Evolutionary conservation across 2,797 vertebrate genomes (phyloP).

Genomic region (Urosaurus nigricauda): DNA sequence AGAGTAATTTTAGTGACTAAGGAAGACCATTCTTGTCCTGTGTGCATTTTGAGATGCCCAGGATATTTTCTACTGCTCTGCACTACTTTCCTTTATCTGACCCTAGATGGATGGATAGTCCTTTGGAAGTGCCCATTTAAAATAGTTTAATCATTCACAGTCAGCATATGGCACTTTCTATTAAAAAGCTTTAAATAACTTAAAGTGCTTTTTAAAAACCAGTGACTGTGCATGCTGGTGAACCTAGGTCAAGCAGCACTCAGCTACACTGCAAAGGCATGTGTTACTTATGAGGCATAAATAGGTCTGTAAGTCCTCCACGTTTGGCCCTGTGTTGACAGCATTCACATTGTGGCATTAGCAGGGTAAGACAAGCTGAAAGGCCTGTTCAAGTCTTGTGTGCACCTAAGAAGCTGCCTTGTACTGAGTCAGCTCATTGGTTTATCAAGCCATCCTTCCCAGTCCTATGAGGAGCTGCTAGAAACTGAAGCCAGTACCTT

Average conservation of each 20-base stretch:
- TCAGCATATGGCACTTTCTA: slow-evolving; percentile 2
- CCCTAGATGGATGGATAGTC: slow-evolving; percentile 19
- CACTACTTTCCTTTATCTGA: slow-evolving; percentile 7
- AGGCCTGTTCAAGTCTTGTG: too few species aligned
- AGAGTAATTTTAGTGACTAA: background rate
- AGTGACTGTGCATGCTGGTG: background rate
- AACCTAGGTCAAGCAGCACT: slow-evolving; percentile 37
- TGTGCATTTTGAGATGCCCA: background rate
- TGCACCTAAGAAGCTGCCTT: background rate
- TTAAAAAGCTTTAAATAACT: slow-evolving; percentile 38
- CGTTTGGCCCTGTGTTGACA: background rate
- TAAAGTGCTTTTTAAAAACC: slow-evolving; percentile 42
- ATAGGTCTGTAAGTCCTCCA: background rate
- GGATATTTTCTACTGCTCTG: background rate
- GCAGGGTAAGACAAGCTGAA: background rate
- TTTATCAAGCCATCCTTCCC: background rate
- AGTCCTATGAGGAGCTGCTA: background rate
- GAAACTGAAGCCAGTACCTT: too few species aligned
- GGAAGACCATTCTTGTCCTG: background rate
- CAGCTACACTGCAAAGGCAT: background rate
- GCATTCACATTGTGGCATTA: background rate
- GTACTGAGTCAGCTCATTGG: background rate
- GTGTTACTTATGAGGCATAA: background rate
- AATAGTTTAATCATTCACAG: slow-evolving; percentile 22
- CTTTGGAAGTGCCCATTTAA: slow-evolving; percentile 30